Conservation (phyloP, 2,113 vertebrate species). For the Datnioides undecimradiatus region DNA sequence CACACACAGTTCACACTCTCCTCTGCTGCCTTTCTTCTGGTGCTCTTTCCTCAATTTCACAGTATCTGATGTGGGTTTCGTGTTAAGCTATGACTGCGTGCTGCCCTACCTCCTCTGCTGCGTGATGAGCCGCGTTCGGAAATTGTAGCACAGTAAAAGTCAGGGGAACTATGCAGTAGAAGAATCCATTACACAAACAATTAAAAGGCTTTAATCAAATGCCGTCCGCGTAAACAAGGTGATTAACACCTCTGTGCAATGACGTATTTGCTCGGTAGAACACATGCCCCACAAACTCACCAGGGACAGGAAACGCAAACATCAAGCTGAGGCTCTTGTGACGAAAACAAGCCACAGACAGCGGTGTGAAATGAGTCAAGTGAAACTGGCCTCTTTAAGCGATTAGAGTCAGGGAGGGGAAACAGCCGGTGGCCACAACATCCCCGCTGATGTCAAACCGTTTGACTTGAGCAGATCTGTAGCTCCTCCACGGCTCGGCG, state of each 20-base stretch:
- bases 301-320: constrained; percentile 66
- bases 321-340: constrained; percentile 44
- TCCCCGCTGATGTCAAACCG: constrained; percentile 38
- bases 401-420: constrained; percentile 66
- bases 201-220: constrained; percentile 45
- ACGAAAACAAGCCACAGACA: constrained; percentile 66
- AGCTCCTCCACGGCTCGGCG: not conserved
- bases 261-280: constrained; percentile 53
- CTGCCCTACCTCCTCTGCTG: constrained; percentile 15
- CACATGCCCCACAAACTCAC: constrained; percentile 50
- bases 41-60: constrained; percentile 23
- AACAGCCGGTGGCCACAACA: constrained; percentile 64
- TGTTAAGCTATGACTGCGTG: not conserved
- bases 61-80: constrained; percentile 21
- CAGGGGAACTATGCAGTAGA: constrained; percentile 26
- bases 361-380: constrained; percentile 72
- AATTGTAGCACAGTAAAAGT: constrained; percentile 58
- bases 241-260: constrained; percentile 57
- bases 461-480: constrained; percentile 30
- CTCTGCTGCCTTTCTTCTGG: not conserved
- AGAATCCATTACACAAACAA: constrained; percentile 66
- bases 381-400: constrained; percentile 41
- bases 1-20: not conserved
- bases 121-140: constrained; percentile 11
- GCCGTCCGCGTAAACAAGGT: constrained; percentile 13